Percentiles rank a stretch among this genome's conserved stretches.
Conservation (phyloP, 2,113 vertebrate genomes). For the Typhlomys cinereus region DNA sequence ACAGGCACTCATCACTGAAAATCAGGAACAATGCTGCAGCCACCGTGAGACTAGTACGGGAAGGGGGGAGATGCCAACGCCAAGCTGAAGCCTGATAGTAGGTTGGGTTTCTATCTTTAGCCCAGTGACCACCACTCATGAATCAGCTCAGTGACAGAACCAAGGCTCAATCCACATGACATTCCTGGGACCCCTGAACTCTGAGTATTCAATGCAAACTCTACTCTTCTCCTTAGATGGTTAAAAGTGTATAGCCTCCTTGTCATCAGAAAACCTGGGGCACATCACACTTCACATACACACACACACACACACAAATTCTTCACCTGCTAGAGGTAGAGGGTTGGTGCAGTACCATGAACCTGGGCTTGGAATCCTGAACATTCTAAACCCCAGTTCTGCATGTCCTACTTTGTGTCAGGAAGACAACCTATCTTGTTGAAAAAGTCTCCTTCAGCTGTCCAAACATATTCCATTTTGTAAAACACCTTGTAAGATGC, state of each 20-base stretch:
- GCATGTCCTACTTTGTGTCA: neutral
- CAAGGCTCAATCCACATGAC: neutral
- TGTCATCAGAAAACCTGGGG: neutral
- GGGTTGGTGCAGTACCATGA: rapidly evolving
- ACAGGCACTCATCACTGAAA: neutral
- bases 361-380: neutral
- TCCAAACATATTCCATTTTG: neutral
- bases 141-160: neutral
- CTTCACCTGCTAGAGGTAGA: too few relatives aligned
- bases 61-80: neutral
- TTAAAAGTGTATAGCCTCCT: rapidly evolving
- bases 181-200: neutral
- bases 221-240: neutral
- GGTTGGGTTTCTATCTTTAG: neutral
- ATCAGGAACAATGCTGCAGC: neutral
- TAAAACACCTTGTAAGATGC: neutral
- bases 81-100: neutral
- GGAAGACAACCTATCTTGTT: neutral
- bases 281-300: neutral
- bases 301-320: neutral
- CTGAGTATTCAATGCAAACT: neutral
- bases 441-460: neutral
- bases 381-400: neutral
- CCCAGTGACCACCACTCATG: neutral
- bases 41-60: neutral